Base-by-base conservation (phyloP, 2,888 invertebrate species). In the Agrilus mali region DNA sequence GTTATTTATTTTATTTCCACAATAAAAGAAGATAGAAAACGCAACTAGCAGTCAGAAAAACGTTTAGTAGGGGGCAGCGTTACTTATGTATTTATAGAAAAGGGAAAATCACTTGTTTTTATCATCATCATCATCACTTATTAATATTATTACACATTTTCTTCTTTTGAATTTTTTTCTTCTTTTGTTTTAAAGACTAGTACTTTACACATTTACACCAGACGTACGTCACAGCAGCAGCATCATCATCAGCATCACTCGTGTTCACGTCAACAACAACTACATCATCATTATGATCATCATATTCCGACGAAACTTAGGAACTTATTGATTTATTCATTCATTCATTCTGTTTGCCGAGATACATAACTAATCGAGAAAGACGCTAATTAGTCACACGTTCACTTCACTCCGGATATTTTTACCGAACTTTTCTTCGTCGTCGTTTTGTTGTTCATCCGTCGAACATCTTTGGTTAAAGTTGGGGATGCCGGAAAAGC, bases 361-460 rank as follows among this genome's bases (percentile, higher is more conserved):
- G 69, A 65, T 72, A 71, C 53, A 63, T 56, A 72, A n/a, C n/a
- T n/a, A n/a, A n/a, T 72, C 41, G 63, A 74, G 68, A 71, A 69
- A 72, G 63, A 73, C 74, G 62, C 75, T 75, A 67, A n/a, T n/a
- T n/a, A 74, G 77, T 78, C 78, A 78, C 72, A 78, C 78, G 50
- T 77, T 73, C 50, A 77, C 76, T 57, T 75, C 75, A 48, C 72
- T 59, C 51, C 61, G 53, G 53, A 59, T 54, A 51, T 60, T 59
- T 53, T 66, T 60, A 50, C 62, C 60, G 40, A 51, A 27, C 27
- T 27, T 27, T 27, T 27, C 27, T 27, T 27, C 27, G 10, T 27
- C 27, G 27, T 27, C 27, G 10, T 27, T 27, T 10, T 10, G 27
- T 27, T 27, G 52, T 49, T 58, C 57, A 49, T 55, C 55, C 42